These are phyloP conservation scores for Nibea coibor DNA, from an alignment of 2,113 vertebrate genomes.

Conservation along the genomic window DNA sequence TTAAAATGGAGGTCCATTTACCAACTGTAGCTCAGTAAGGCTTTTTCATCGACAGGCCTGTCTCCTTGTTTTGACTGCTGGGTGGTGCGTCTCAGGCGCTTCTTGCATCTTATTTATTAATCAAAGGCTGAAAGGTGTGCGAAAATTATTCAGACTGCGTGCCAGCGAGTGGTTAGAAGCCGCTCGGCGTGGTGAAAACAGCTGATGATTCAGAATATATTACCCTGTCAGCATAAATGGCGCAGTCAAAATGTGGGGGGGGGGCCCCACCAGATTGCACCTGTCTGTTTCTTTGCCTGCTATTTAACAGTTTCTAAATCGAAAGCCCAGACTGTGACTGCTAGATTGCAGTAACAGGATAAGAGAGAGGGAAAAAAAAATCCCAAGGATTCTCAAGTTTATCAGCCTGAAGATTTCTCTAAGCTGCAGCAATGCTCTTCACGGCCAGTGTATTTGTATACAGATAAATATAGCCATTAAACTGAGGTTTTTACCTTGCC, in stretches of 20 bases:
- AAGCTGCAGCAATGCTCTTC: slow-evolving; percentile 44
- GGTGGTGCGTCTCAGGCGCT: slow-evolving; percentile 13
- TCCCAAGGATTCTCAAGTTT: slow-evolving; percentile 45
- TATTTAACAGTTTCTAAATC: slow-evolving; percentile 56
- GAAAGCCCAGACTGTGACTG: slow-evolving; percentile 40
- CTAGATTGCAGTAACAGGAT: slow-evolving; percentile 21
- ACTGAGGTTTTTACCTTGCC: slow-evolving; percentile 27
- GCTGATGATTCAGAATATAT: slow-evolving; percentile 75
- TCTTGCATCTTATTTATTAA: slow-evolving; percentile 70
- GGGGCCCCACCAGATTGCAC: slow-evolving; percentile 50
- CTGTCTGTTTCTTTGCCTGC: slow-evolving; percentile 46
- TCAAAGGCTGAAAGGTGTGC: slow-evolving; percentile 61
- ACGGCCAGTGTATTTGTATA: slow-evolving; percentile 47
- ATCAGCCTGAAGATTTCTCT: slow-evolving; percentile 42
- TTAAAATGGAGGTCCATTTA: slow-evolving; percentile 65
- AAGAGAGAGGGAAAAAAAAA: neutral
- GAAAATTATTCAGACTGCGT: slow-evolving; percentile 60
- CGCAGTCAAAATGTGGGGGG: slow-evolving; percentile 43
- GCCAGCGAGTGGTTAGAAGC: slow-evolving; percentile 49
- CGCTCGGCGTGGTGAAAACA: slow-evolving; percentile 52
- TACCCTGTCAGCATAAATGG: slow-evolving; percentile 70
- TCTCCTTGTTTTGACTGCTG: slow-evolving; percentile 69
- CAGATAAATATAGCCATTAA: slow-evolving; percentile 55
- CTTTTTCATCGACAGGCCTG: slow-evolving; percentile 49
- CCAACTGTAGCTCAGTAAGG: slow-evolving; percentile 34